Conservation (phyloP, 2,888 invertebrate species). For the Drosophila tanythrix region DNA sequence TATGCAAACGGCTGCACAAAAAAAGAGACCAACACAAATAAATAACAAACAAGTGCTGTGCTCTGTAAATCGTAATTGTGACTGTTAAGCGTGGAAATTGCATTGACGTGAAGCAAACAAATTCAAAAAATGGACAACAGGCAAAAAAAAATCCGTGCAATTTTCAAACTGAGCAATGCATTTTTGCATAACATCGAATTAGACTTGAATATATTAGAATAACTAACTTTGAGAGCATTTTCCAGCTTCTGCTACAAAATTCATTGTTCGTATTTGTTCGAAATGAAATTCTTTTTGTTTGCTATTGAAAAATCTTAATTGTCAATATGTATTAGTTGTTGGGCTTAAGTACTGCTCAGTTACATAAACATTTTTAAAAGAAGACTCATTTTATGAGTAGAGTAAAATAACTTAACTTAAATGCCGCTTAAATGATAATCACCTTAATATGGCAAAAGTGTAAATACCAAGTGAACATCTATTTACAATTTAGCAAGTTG, state of each 20-base stretch:
- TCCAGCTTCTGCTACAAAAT: background rate
- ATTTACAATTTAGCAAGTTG: background rate
- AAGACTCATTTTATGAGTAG: background rate
- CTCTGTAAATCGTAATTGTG: constrained; percentile 46
- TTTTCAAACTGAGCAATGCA: background rate
- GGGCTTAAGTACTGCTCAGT: background rate
- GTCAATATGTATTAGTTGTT: background rate
- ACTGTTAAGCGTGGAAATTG: constrained; percentile 52
- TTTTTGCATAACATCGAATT: constrained; percentile 10
- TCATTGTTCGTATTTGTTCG: background rate
- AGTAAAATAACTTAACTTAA: constrained; percentile 9
- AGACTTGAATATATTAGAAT: background rate
- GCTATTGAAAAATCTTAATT: background rate
- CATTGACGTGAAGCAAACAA: constrained; percentile 40
- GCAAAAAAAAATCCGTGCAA: constrained; percentile 5
- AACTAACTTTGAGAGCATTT: background rate
- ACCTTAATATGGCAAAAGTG: constrained; percentile 20
- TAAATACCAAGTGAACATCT: constrained; percentile 39
- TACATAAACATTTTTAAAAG: background rate
- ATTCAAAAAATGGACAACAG: constrained; percentile 7
- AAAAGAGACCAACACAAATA: constrained; percentile 37
- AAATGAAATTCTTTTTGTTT: background rate
- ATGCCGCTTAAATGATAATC: constrained; percentile 31
- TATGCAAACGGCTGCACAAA: constrained; percentile 73
- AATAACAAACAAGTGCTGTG: constrained; percentile 38